These are phyloP conservation scores for Atta texana DNA, from an alignment of 1,140 invertebrate genomes.

Conservation along the genomic window DNA sequence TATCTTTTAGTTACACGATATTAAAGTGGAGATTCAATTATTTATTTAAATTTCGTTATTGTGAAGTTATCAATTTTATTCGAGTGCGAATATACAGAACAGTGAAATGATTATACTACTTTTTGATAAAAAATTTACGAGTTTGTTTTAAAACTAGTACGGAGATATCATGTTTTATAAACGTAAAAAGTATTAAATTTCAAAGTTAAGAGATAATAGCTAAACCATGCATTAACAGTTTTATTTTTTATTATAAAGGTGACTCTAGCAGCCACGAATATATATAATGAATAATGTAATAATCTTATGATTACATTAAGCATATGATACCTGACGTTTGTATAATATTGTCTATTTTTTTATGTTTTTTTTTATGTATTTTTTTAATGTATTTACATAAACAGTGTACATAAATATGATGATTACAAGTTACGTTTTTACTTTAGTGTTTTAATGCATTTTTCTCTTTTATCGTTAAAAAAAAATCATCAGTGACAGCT, in stretches of 20 bases:
- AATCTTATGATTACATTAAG: background rate
- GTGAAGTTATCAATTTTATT: background rate
- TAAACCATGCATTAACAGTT: background rate
- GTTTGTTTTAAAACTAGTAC: background rate
- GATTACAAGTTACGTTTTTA: background rate
- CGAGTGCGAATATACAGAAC: background rate
- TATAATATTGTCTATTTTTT: background rate
- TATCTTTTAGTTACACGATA: background rate
- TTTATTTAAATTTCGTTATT: slow-evolving; percentile 45
- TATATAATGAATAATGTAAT: background rate
- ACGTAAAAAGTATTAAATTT: background rate
- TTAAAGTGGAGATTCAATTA: slow-evolving; percentile 16
- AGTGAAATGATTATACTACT: background rate
- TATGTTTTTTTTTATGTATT: background rate
- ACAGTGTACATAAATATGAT: background rate
- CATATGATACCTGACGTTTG: background rate
- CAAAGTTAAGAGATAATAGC: background rate
- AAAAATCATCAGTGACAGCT: background rate
- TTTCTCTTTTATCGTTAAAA: background rate
- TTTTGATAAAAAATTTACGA: background rate
- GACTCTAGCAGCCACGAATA: background rate
- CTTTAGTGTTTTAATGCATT: background rate
- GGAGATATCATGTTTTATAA: background rate
- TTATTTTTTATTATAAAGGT: background rate
- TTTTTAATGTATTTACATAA: background rate